phyloP scores from a whole-genome alignment of 2,888 invertebrate genomes.

The Hemaris fuciformis region DNA sequence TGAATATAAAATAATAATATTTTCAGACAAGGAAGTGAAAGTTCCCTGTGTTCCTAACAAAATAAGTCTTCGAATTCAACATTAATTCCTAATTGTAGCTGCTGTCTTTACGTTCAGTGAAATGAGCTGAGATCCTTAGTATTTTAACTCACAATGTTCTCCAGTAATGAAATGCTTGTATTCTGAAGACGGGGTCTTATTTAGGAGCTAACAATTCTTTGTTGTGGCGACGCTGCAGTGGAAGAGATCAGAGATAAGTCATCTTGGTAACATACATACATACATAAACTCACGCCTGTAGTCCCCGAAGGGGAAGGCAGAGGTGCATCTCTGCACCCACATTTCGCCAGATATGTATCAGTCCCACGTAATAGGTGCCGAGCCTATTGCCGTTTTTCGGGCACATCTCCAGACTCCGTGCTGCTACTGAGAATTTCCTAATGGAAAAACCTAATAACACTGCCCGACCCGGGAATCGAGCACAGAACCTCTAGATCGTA shows the following conservation, averaged over 20 bases:
- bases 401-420: no score
- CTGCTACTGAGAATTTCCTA: no score
- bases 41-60: neutral
- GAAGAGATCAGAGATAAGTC: neutral
- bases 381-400: no score
- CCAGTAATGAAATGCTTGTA: slow-evolving; percentile 16
- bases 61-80: neutral
- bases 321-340: no score
- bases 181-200: slow-evolving; percentile 11
- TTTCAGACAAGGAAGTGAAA: neutral
- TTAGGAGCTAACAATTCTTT: slow-evolving; percentile 11
- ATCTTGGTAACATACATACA: neutral
- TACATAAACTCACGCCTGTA: no score
- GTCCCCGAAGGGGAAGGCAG: no score
- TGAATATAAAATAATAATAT: no score
- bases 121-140: slow-evolving; percentile 9
- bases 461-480: no score
- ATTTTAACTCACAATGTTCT: slow-evolving; percentile 12
- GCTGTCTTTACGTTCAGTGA: neutral
- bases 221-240: neutral
- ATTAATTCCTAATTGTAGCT: neutral
- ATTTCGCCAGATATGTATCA: no score
- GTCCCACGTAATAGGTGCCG: no score
- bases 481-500: no score
- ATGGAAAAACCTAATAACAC: no score